These are phyloP conservation scores for Syrmaticus mikado DNA, from an alignment of 2,113 vertebrate species.

Conservation along the genomic window DNA sequence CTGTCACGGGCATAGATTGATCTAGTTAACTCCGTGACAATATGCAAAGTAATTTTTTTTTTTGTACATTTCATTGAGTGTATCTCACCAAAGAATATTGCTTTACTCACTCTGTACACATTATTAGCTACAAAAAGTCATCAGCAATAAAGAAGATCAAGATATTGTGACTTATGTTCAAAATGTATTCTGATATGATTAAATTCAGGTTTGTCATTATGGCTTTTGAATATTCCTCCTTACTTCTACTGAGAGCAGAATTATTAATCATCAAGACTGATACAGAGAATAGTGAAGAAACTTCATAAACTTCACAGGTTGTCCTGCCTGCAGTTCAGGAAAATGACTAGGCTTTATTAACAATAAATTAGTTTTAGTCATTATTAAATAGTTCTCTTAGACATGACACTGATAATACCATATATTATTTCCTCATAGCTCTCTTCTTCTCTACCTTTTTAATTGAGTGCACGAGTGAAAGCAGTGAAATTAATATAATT, in stretches of 20 bases:
- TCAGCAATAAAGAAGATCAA: not conserved
- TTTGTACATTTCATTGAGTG: not conserved
- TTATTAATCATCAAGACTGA: not conserved
- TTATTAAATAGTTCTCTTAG: constrained; percentile 57
- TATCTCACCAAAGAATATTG: not conserved
- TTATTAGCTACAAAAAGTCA: not conserved
- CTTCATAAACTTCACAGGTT: not conserved
- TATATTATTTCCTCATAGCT: constrained; percentile 32
- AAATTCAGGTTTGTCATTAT: not conserved
- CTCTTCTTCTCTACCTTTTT: not conserved
- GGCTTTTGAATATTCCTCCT: not conserved
- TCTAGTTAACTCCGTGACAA: no score
- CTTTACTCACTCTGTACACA: not conserved
- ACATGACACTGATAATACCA: constrained; percentile 12
- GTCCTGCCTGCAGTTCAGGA: not conserved
- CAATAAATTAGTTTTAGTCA: constrained; percentile 29
- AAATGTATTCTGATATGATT: not conserved
- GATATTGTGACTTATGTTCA: not conserved
- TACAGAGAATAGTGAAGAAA: not conserved
- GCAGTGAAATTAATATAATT: constrained; percentile 71
- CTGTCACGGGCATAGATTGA: no score
- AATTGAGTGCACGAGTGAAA: constrained; percentile 48
- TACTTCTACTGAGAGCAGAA: not conserved
- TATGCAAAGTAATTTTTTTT: not conserved
- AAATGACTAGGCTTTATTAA: constrained; percentile 47